Evolutionary conservation across 2,888 invertebrate genomes (phyloP).

Genomic region (Mesochorus sp.): DNA sequence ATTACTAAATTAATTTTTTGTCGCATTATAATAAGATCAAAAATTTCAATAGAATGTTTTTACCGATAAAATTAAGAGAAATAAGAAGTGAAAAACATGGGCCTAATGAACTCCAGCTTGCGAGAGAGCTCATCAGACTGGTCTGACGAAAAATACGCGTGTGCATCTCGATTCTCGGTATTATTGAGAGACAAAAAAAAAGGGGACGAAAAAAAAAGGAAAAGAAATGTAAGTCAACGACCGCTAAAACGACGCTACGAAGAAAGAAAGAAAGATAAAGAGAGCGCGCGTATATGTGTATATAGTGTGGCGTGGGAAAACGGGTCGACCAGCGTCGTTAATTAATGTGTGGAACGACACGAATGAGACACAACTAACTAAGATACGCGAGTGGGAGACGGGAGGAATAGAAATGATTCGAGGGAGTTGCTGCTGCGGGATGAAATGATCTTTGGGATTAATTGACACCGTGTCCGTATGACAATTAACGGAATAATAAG

Average conservation of each 20-base stretch:
- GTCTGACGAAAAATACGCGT: background rate
- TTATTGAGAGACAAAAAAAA: conserved; percentile 1
- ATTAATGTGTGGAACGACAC: conserved; percentile 49
- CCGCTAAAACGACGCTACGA: conserved; percentile 28
- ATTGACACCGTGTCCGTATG: conserved; percentile 56
- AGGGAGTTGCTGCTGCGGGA: conserved; percentile 11
- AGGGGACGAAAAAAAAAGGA: conserved; percentile 33
- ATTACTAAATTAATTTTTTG: too few relatives aligned
- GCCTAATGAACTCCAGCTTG: too few relatives aligned
- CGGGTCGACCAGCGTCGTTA: conserved; percentile 43
- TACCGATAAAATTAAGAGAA: too few relatives aligned
- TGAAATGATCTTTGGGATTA: conserved; percentile 60
- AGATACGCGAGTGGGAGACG: conserved; percentile 2
- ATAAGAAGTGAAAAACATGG: too few relatives aligned
- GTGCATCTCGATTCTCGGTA: conserved; percentile 33
- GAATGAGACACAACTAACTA: conserved; percentile 38
- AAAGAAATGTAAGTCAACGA: conserved; percentile 40
- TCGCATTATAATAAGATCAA: too few relatives aligned
- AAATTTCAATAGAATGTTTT: too few relatives aligned
- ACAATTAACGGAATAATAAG: conserved; percentile 41
- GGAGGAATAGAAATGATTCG: conserved; percentile 53
- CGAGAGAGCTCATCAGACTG: conserved; percentile 16
- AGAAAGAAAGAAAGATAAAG: background rate
- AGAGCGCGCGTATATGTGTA: background rate
- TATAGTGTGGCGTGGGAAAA: conserved; percentile 39